Base-by-base conservation (phyloP, 2,113 vertebrate species). In the Petaurus breviceps region DNA sequence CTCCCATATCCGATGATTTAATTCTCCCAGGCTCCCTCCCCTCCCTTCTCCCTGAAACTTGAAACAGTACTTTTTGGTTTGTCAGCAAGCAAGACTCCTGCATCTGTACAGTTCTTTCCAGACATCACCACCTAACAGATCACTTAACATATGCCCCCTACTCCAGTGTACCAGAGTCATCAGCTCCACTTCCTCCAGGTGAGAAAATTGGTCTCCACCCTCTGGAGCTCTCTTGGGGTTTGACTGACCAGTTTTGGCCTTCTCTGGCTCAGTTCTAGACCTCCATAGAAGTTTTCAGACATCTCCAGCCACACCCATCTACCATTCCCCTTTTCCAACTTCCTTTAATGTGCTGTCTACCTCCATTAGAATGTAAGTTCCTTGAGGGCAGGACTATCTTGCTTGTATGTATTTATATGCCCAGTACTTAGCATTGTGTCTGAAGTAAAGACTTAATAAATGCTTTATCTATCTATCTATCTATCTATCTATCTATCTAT, bases 81-180 rank as follows among this genome's bases (percentile, higher is more conserved):
- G 16, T 84, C 24, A 26, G 52, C 93, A 94, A 92, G 28, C 91
- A 93, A 95, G 96, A 61, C 53, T 26, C 47, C 92, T 95, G 22
- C 7, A 61, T 25, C 91, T 90, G 77, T 23, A 51, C 19, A 91
- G 54, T 22, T 95, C 89, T 91, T 28, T 55, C 16, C 16, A 91
- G 51, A 51, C 11, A 0, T 24, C 51, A 91, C 61, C 61, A 43
- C 77, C n/a, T 8, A 77, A 51, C 22, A 55, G 52, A 51, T 11
- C 96, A 51, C 49, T 51, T 49, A 91, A 53, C 61, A 47, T 93
- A 89, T 19, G 47, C 47, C 47, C 57, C 37, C 77, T 89, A 28
- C 57, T 68, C 3, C 57, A 68, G 28, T 68, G 28, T 37, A 37
- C 28, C n/a, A 1, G 37, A 68, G 2, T 1, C 5, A 43, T 77